Evolutionary conservation across 2,888 invertebrate species (phyloP), one percentile per base, ranked within the genome.

Genomic region (Tanytarsus gracilentus): DNA sequence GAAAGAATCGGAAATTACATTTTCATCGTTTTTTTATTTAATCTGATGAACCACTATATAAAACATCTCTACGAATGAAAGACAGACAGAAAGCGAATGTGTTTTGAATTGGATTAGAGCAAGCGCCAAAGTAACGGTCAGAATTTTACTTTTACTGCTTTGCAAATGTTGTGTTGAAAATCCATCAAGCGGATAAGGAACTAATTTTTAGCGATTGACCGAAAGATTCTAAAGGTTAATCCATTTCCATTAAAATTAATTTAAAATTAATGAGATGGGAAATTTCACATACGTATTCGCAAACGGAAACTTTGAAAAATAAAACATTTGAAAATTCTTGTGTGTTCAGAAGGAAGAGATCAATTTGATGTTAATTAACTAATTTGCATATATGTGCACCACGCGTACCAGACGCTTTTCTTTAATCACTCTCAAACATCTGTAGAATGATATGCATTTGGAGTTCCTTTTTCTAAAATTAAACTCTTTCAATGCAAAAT

Each of bases 171-270:
- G 16, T 27, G n/a, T 48, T 7, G 8, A 25, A 6, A 25, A 16
- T 21, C 29, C 26, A 2, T 49, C 36, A 14, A 29, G 14, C 55
- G 55, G 55, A 55, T 40, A 40, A 27, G 16, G 40, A 55, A 39
- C 55, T 33, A 55, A 55, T 55, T 55, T 55, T 49, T 49, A 25
- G 49, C 49, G 21, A 49, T 44, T 40, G 40, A 40, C 27, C 14
- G 7, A 18, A 8, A 18, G 25, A 40, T n/a, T n/a, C n/a, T n/a
- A 14, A 16, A 26, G 55, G 55, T 55, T 40, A 39, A 55, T 14
- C 55, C 8, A 25, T 55, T 40, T 26, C 44, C 58, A 58, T 58
- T 58, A 58, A 30, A 58, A 58, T 58, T 58, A 58, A 55, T 58
- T 56, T 58, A 21, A 23, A n/a, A n/a, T n/a, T n/a, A 11, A 33